A percentile compares a stretch with the other conserved stretches of the same genome.
Conservation (phyloP, 2,113 vertebrate genomes). For the Hystrix cristata region DNA sequence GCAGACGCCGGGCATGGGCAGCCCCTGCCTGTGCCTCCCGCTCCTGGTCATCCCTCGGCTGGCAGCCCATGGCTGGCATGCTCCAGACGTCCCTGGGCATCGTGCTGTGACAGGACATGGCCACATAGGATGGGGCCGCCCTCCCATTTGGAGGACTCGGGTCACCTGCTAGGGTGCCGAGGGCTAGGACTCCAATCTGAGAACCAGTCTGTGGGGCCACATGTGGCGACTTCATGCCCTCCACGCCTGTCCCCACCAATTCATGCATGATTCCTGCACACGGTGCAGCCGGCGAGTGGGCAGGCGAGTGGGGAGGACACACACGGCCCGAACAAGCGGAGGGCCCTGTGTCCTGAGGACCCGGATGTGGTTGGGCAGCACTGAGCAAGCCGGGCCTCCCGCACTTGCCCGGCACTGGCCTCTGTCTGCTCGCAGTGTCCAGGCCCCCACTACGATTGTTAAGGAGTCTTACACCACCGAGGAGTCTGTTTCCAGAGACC, state of each 20-base stretch:
- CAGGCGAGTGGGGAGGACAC: too few species aligned
- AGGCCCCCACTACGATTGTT: rapidly evolving
- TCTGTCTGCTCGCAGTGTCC: background rate
- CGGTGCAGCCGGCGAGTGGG: background rate
- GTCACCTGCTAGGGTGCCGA: background rate
- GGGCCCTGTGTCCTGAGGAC: background rate
- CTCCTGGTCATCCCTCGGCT: background rate
- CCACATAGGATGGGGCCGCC: background rate
- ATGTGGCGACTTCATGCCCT: background rate
- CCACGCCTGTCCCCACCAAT: background rate
- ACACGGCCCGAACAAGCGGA: background rate
- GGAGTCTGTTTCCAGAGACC: rapidly evolving
- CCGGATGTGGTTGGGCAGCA: rapidly evolving
- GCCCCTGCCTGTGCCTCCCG: background rate
- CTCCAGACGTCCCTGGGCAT: background rate
- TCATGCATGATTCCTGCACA: background rate
- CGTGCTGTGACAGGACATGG: background rate
- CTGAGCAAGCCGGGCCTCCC: background rate
- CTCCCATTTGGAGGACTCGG: background rate
- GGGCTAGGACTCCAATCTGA: background rate
- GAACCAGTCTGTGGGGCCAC: background rate
- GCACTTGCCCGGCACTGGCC: background rate
- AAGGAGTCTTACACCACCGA: background rate
- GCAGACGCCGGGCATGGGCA: background rate
- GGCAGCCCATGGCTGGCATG: background rate